Evolutionary conservation across 2,113 vertebrate species (phyloP), one percentile per base, ranked within the genome.

Genomic region (Burhinus bistriatus): DNA sequence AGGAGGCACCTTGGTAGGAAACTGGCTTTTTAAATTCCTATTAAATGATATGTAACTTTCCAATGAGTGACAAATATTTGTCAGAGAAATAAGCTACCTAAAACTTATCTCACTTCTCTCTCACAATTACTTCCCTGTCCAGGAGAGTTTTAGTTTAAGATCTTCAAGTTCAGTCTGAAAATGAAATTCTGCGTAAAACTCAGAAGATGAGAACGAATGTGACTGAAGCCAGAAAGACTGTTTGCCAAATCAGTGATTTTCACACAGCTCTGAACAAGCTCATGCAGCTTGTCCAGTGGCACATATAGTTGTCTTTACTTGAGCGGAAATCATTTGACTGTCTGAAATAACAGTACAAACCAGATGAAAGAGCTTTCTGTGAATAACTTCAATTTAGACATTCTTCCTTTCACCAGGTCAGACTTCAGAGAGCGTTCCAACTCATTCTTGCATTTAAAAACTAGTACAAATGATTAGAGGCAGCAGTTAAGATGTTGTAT

Each of bases 401-500:
- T 68, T 71, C 29, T 57, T 68, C 18, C 51, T 36, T 45, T 29
- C 38, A 29, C n/a, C n/a, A 55, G 57, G 44, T 68, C 57, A 82
- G 59, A 16, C 30, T 36, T 52, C 80, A 91, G 65, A 87, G 44
- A 34, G 19, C 7, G 2, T 25, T 75, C 13, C 40, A 82, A 6
- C n/a, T 81, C 26, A 11, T 12, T 62, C 29, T 18, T 36, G 57
- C 30, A 61, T n/a, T 69, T 42, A 32, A 42, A 61, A 97, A 23
- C 19, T 23, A 18, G 30, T 6, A 29, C 0, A 0, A 82, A 49
- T 1, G 0, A 40, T 55, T 42, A 80, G 38, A 57, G 15, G 18
- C 42, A 69, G 21, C 25, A 61, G 18, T 30, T 49, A 70, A 70
- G 3, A 61, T 30, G 22, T 8, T 47, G 32, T 11, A 30, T 27